phyloP scores from a whole-genome alignment of 2,113 vertebrate species.

The Galbula dea region DNA sequence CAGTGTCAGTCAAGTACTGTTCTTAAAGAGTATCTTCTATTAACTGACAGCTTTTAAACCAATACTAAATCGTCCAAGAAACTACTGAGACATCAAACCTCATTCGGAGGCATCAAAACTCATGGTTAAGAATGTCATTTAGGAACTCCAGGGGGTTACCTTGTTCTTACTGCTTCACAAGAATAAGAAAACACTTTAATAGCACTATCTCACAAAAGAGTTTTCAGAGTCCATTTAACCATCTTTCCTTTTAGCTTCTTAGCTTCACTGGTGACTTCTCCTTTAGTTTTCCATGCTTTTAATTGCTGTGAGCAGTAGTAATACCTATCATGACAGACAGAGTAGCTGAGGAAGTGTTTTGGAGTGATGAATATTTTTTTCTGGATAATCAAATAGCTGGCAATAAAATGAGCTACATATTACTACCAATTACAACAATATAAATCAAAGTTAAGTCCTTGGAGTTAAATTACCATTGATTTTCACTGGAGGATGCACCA shows the following conservation, averaged over 20 bases:
- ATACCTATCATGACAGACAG: neutral
- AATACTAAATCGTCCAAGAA: slow-evolving; percentile 41
- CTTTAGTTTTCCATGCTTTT: neutral
- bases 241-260: neutral
- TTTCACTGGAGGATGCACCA: neutral
- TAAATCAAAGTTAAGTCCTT: neutral
- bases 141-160: neutral
- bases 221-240: slow-evolving; percentile 18
- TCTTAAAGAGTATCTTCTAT: slow-evolving; percentile 1
- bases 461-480: neutral
- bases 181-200: slow-evolving; percentile 5
- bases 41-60: slow-evolving; percentile 51
- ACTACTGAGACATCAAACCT: slow-evolving; percentile 31
- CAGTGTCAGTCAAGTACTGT: neutral
- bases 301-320: slow-evolving; percentile 13
- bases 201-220: neutral
- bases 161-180: slow-evolving; percentile 49
- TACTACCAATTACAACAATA: neutral
- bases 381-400: neutral
- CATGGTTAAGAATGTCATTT: neutral
- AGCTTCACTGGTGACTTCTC: neutral
- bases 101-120: slow-evolving; percentile 8
- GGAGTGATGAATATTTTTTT: neutral
- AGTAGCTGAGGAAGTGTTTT: neutral
- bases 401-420: neutral